Percentiles rank a stretch among this genome's conserved stretches.
phyloP scores from a whole-genome alignment of 2,113 vertebrate genomes.

The Coryphaenoides rupestris region DNA sequence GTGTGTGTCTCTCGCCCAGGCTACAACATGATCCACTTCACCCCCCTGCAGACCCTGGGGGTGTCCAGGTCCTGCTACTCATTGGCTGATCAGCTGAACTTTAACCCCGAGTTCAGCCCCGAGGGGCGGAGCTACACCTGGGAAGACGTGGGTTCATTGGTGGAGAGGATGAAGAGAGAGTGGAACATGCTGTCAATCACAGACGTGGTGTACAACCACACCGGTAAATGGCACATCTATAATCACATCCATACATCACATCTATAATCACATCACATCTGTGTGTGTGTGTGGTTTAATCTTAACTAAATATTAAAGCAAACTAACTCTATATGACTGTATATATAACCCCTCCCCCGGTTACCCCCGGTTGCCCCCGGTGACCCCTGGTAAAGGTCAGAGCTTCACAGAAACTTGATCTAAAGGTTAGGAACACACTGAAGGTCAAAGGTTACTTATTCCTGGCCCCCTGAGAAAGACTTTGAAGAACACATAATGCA shows the following conservation, averaged over 20 bases:
- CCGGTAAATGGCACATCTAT: constrained; percentile 41
- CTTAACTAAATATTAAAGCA: too few relatives aligned
- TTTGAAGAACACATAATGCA: too few relatives aligned
- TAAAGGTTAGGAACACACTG: constrained; percentile 30
- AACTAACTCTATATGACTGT: too few relatives aligned
- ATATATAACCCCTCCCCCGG: too few relatives aligned
- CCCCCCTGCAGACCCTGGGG: constrained; percentile 64
- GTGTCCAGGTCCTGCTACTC: constrained; percentile 67
- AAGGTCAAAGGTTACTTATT: too few relatives aligned
- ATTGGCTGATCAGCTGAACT: constrained; percentile 59
- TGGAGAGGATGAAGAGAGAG: constrained; percentile 53
- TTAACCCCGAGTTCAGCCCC: constrained; percentile 58
- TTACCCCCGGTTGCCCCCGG: too few relatives aligned
- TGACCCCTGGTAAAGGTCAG: constrained; percentile 36
- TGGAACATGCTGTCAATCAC: constrained; percentile 66
- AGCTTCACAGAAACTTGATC: constrained; percentile 36
- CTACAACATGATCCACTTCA: constrained; percentile 64
- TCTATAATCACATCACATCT: too few relatives aligned
- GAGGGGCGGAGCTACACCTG: constrained; percentile 43
- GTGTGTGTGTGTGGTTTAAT: too few relatives aligned
- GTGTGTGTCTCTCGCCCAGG: constrained; percentile 20
- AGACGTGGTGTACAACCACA: constrained; percentile 68
- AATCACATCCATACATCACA: too few relatives aligned
- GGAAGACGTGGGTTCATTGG: constrained; percentile 46
- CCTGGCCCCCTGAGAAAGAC: too few relatives aligned